These are phyloP conservation scores for Bruchidius siliquastri DNA, from an alignment of 2,888 invertebrate species.

Conservation along the genomic window DNA sequence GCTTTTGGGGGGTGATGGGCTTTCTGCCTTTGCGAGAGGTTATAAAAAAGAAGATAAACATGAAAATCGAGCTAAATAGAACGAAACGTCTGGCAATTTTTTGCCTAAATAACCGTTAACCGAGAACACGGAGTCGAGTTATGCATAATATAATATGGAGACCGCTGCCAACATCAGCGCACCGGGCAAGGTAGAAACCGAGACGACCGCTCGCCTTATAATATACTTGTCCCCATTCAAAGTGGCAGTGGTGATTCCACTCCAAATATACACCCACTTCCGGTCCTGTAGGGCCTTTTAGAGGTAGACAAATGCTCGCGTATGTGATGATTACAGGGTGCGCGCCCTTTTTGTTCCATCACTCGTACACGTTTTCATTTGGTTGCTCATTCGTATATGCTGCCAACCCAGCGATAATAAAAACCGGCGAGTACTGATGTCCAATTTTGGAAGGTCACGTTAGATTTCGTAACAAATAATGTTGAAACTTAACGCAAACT, in stretches of 20 bases:
- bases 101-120: background rate
- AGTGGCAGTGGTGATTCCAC: constrained; percentile 21
- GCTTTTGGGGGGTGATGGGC: too few relatives aligned
- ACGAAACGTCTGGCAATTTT: background rate
- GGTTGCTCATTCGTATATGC: background rate
- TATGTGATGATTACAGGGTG: background rate
- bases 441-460: too few relatives aligned
- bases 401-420: too few relatives aligned
- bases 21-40: too few relatives aligned
- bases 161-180: background rate
- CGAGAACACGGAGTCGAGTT: background rate
- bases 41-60: too few relatives aligned
- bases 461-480: too few relatives aligned
- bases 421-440: too few relatives aligned
- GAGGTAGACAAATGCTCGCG: background rate
- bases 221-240: background rate
- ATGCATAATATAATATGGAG: background rate
- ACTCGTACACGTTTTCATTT: background rate
- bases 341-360: background rate
- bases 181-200: background rate
- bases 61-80: background rate
- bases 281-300: constrained; percentile 22
- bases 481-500: too few relatives aligned
- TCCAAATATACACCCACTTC: constrained; percentile 38
- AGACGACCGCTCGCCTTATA: background rate